phyloP scores from a whole-genome alignment of 1,140 invertebrate genomes.

The Bombus haemorrhoidalis region DNA sequence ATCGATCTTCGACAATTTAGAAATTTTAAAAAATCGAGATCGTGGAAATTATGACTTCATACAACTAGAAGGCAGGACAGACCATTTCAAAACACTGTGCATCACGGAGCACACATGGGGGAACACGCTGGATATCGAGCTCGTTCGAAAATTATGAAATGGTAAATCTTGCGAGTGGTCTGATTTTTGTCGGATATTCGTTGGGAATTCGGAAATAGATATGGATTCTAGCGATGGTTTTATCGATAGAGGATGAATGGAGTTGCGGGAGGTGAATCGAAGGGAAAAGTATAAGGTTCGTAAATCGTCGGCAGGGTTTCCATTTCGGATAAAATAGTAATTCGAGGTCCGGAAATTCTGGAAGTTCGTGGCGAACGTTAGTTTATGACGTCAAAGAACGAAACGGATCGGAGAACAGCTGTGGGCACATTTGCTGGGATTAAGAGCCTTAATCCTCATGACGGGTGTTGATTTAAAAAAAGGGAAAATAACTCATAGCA shows the following conservation, averaged over 20 bases:
- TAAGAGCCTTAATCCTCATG: neutral
- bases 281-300: neutral
- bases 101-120: neutral
- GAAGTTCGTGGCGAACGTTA: neutral
- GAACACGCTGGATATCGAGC: conserved; percentile 33
- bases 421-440: neutral
- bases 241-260: neutral
- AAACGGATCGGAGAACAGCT: neutral
- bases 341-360: neutral
- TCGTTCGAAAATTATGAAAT: conserved; percentile 22
- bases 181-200: neutral
- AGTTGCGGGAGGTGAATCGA: neutral
- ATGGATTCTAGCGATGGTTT: neutral
- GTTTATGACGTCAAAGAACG: neutral
- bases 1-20: neutral
- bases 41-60: neutral
- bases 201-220: neutral
- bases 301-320: neutral
- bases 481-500: neutral
- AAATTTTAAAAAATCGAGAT: neutral
- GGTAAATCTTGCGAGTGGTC: conserved; percentile 18
- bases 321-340: neutral
- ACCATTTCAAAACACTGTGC: neutral
- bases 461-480: conserved; percentile 14
- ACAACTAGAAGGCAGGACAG: too few relatives aligned